Conservation (phyloP, 2,888 invertebrate species). For the Dascillus cervinus region DNA sequence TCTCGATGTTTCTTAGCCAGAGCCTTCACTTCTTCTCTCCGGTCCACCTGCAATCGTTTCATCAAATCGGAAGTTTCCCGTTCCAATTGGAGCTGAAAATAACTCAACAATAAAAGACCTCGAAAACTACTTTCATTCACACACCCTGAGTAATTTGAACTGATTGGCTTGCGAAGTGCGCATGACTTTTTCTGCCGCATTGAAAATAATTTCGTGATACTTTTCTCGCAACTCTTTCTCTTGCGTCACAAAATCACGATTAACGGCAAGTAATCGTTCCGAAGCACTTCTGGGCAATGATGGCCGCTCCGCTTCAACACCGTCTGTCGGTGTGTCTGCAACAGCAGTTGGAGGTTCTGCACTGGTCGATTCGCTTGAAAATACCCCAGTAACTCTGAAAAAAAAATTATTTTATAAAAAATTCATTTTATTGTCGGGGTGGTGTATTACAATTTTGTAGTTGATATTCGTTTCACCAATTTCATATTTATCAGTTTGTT, state of each 20-base stretch:
- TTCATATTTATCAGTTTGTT: slow-evolving; percentile 69
- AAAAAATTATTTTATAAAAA: slow-evolving; percentile 6
- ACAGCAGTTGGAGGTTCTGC: slow-evolving; percentile 39
- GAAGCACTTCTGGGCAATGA: slow-evolving; percentile 55
- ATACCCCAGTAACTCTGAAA: slow-evolving; percentile 38
- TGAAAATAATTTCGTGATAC: slow-evolving; percentile 73
- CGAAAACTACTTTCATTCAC: not conserved
- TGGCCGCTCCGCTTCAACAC: slow-evolving; percentile 43
- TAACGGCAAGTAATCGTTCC: slow-evolving; percentile 54
- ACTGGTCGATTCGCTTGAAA: slow-evolving; percentile 40
- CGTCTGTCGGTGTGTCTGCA: slow-evolving; percentile 34
- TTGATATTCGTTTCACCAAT: slow-evolving; percentile 67
- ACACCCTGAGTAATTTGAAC: slow-evolving; percentile 65
- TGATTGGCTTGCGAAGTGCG: slow-evolving; percentile 71
- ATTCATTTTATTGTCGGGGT: no score
- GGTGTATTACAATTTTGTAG: slow-evolving; percentile 75
- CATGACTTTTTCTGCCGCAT: slow-evolving; percentile 73
- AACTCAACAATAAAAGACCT: no score
- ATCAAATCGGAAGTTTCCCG: slow-evolving; percentile 67
- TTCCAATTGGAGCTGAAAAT: slow-evolving; percentile 51
- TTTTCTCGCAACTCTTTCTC: slow-evolving; percentile 74
- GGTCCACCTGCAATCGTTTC: slow-evolving; percentile 72
- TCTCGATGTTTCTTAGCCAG: slow-evolving; percentile 82
- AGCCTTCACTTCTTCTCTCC: slow-evolving; percentile 82
- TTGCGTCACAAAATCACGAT: slow-evolving; percentile 59